phyloP scores from a whole-genome alignment of 2,888 invertebrate species.

The Dryadula phaetusa region DNA sequence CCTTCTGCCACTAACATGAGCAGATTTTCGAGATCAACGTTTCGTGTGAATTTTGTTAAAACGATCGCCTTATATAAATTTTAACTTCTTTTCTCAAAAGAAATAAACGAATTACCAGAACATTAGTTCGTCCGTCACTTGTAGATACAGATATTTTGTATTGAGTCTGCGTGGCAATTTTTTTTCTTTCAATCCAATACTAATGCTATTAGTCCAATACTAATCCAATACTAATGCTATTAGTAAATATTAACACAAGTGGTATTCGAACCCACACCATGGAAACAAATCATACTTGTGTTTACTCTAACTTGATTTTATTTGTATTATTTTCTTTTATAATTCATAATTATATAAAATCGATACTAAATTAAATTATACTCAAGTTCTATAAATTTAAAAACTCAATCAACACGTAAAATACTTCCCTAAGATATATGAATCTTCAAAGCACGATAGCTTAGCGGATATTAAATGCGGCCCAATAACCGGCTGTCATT shows the following conservation, averaged over 20 bases:
- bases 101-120: no score
- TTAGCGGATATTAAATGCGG: conserved; percentile 31
- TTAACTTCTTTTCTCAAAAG: no score
- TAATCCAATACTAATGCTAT: no score
- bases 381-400: not conserved
- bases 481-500: conserved; percentile 34
- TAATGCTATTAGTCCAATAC: no score
- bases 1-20: conserved; percentile 7
- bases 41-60: not conserved
- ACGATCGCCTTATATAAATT: not conserved
- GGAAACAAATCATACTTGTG: not conserved
- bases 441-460: conserved; percentile 27
- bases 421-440: conserved; percentile 10
- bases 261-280: no score
- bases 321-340: not conserved
- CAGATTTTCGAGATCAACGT: conserved; percentile 8
- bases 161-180: no score
- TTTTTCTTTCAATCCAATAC: no score
- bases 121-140: no score
- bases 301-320: not conserved
- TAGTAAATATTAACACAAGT: no score
- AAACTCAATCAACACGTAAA: conserved; percentile 11
- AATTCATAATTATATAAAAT: not conserved
- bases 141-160: no score
- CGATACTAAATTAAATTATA: not conserved